Conservation (phyloP, 2,113 vertebrate genomes). For the Leptocoma aspasia region DNA sequence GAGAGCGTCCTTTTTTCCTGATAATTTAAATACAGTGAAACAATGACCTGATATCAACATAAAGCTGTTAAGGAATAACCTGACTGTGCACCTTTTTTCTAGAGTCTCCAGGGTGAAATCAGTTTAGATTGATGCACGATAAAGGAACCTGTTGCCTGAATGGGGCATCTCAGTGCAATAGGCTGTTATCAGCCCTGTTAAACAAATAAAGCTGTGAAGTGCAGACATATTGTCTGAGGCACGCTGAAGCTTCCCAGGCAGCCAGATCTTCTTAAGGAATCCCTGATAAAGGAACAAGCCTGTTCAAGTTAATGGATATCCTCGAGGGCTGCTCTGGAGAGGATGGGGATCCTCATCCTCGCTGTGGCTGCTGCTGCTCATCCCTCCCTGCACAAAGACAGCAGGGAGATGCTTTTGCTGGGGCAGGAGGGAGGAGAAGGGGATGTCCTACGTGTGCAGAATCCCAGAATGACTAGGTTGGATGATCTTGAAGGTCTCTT, state of each 20-base stretch:
- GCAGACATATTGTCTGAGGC: constrained; percentile 26
- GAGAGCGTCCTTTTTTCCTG: neutral
- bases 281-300: constrained; percentile 37
- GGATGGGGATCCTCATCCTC: neutral
- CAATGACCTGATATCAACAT: neutral
- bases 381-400: neutral
- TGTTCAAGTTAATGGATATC: neutral
- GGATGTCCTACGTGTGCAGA: too few species aligned
- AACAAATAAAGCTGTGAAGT: constrained; percentile 54
- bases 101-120: constrained; percentile 9
- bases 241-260: neutral
- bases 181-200: constrained; percentile 56
- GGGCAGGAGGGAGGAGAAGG: neutral
- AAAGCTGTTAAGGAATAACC: constrained; percentile 22
- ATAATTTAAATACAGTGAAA: constrained; percentile 52
- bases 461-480: too few species aligned
- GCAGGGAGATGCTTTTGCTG: neutral
- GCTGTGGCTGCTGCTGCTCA: neutral
- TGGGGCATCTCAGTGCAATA: neutral
- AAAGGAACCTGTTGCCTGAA: constrained; percentile 40
- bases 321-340: neutral
- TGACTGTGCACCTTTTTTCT: neutral
- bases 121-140: constrained; percentile 27
- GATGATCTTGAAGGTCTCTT: too few species aligned
- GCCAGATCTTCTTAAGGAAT: constrained; percentile 32